phyloP scores from a whole-genome alignment of 2,888 invertebrate genomes.

The Brenthis daphne region DNA sequence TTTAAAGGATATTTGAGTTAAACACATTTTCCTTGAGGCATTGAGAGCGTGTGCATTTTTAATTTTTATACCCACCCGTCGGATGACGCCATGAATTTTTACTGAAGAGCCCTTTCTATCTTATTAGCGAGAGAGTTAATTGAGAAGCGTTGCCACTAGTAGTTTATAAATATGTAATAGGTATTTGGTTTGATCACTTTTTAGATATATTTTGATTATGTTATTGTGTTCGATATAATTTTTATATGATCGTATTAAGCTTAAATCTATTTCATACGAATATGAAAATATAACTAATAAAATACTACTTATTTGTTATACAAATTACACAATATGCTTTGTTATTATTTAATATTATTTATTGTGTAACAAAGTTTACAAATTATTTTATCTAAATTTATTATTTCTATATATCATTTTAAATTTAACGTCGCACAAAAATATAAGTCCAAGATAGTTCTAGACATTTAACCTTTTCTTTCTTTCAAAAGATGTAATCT shows the following conservation, averaged over 20 bases:
- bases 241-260: background rate
- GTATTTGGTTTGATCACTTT: background rate
- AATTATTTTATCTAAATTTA: background rate
- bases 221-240: background rate
- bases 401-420: background rate
- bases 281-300: no score
- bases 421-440: constrained; percentile 1
- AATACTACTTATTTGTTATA: no score
- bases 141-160: constrained; percentile 43
- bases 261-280: background rate
- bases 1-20: constrained; percentile 55
- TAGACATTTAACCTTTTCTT: background rate
- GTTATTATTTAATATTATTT: no score
- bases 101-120: constrained; percentile 68
- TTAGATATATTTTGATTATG: background rate
- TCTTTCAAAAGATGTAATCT: constrained; percentile 48
- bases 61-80: constrained; percentile 71
- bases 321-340: no score
- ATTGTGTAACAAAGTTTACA: no score
- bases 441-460: no score
- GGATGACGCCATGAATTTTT: constrained; percentile 77
- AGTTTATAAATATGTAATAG: constrained; percentile 25
- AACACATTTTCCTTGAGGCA: constrained; percentile 74
- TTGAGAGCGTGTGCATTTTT: constrained; percentile 74
- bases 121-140: constrained; percentile 60